These are phyloP conservation scores for Lycia hirtaria DNA, from an alignment of 2,888 invertebrate genomes.

Conservation along the genomic window DNA sequence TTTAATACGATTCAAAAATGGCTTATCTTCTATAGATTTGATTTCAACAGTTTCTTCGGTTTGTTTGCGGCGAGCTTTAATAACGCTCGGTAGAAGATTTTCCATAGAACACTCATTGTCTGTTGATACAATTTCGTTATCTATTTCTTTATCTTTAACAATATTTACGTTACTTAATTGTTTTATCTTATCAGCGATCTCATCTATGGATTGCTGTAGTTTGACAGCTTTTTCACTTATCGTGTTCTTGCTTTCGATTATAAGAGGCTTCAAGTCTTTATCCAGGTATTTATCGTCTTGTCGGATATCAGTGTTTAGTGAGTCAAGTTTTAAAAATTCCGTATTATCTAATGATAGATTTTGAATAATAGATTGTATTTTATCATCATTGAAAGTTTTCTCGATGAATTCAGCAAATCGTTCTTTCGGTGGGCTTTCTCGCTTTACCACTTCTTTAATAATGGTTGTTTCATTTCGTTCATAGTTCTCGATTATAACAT, in stretches of 20 bases:
- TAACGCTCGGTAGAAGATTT: slow-evolving; percentile 29
- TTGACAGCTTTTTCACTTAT: slow-evolving; percentile 57
- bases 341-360: slow-evolving; percentile 72
- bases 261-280: slow-evolving; percentile 44
- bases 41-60: slow-evolving; percentile 28
- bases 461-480: slow-evolving; percentile 49
- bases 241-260: slow-evolving; percentile 43
- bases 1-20: slow-evolving; percentile 65
- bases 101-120: slow-evolving; percentile 8
- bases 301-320: slow-evolving; percentile 36
- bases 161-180: slow-evolving; percentile 47
- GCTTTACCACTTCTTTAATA: slow-evolving; percentile 52
- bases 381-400: slow-evolving; percentile 77
- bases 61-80: slow-evolving; percentile 33
- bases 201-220: slow-evolving; percentile 60
- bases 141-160: slow-evolving; percentile 33
- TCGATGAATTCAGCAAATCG: slow-evolving; percentile 75
- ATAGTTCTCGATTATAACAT: slow-evolving; percentile 49
- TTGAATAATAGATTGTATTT: slow-evolving; percentile 77
- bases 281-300: slow-evolving; percentile 40
- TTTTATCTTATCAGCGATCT: slow-evolving; percentile 61
- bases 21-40: slow-evolving; percentile 52
- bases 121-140: slow-evolving; percentile 29
- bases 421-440: slow-evolving; percentile 79
- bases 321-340: slow-evolving; percentile 50